Base-by-base conservation (phyloP, 2,888 invertebrate species). In the Dicycla oo region DNA sequence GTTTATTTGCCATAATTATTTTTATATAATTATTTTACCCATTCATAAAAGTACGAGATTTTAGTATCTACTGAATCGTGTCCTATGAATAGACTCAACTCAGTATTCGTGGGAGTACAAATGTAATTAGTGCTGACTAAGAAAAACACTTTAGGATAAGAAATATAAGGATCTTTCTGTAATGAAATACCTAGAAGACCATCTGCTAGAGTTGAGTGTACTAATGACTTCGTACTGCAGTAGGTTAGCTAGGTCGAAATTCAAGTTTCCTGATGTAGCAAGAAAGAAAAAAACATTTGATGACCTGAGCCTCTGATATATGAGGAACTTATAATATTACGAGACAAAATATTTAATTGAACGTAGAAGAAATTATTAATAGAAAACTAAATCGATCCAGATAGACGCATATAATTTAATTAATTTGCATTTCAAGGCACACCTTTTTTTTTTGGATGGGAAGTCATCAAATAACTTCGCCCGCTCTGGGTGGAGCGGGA, bases 81-180 rank as follows among this genome's bases (percentile, higher is more conserved):
- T n/a, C 10, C 26, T 60, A 80, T 49, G 54, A 54, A 74, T 74
- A 64, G 47, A 75, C 10, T 60, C 20, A 34, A 47, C 18, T 63
- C 40, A 79, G 13, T n/a, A 58, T 53, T 53, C 23, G 65, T 74
- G 58, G 74, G 56, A 18, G 45, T 40, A 54, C 20, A 23, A 54
- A 68, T 47, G 38, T 30, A 10, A 15, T 67, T 38, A 67, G 4
- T 13, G 15, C 43, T 34, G 40, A 69, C 54, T 43, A 43, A 69
- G 15, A 30, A 15, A 26, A 49, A 23, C 47, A 38, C 3, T 69
- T 30, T 49, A n/a, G 23, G 13, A 56, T 69, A 11, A 38, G 5
- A 34, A 62, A 43, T 64, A 7, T 49, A 26, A 23, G 15, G n/a
- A 45, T 15, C 15, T 67, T 75, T 6, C 13, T 20, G 10, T 47